These are phyloP conservation scores for Cyclophora albipunctata DNA, from an alignment of 2,888 invertebrate genomes.

Conservation along the genomic window DNA sequence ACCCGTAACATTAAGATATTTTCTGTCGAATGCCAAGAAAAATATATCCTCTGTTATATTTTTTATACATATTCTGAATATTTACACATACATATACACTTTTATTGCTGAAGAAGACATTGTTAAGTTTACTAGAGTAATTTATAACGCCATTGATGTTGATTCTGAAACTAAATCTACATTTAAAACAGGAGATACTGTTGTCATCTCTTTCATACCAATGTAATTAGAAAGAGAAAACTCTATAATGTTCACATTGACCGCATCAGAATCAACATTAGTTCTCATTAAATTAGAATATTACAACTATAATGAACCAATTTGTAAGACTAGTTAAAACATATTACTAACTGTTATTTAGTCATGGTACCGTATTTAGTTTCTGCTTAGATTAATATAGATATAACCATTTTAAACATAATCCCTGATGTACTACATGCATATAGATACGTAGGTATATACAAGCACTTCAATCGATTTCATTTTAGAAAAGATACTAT, in stretches of 20 bases:
- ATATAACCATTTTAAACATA: conserved; percentile 2
- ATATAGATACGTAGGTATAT: conserved; percentile 39
- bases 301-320: conserved; percentile 59
- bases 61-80: conserved; percentile 63
- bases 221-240: too few species aligned
- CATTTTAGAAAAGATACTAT: conserved; percentile 53
- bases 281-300: conserved; percentile 51
- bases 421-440: conserved; percentile 9
- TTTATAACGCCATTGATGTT: conserved; percentile 41
- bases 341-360: conserved; percentile 53
- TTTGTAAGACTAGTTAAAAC: conserved; percentile 67
- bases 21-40: conserved; percentile 60
- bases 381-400: conserved; percentile 18
- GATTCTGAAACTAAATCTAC: too few species aligned
- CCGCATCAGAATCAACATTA: too few species aligned
- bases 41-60: conserved; percentile 63
- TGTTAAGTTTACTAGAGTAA: conserved; percentile 53
- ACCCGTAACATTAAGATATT: conserved; percentile 47
- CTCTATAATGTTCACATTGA: too few species aligned
- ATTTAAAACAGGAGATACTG: too few species aligned
- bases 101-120: conserved; percentile 71
- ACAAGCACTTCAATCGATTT: conserved; percentile 57
- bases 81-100: conserved; percentile 63
- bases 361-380: conserved; percentile 32
- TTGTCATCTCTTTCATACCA: too few species aligned